Evolutionary conservation across 2,888 invertebrate genomes (phyloP).

Genomic region (Uloborus plumipes): DNA sequence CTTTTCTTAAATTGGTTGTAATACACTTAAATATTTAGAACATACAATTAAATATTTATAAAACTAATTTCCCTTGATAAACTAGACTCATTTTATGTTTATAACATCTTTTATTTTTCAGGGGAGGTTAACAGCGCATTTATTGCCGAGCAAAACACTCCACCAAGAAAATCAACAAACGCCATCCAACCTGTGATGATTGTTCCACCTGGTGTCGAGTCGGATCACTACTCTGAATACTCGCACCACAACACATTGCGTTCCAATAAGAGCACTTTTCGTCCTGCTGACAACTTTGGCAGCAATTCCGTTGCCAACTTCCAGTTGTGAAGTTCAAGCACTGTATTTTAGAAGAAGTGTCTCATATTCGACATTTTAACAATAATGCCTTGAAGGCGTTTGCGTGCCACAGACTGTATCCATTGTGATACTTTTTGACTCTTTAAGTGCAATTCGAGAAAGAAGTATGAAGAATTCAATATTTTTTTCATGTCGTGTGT

Average conservation of each 20-base stretch:
- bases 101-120: slow-evolving; percentile 12
- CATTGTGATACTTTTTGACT: no score
- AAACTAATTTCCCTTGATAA: neutral
- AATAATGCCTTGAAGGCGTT: no score
- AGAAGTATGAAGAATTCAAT: no score
- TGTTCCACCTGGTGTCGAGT: slow-evolving; percentile 55
- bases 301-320: slow-evolving; percentile 58
- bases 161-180: slow-evolving; percentile 53
- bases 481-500: no score
- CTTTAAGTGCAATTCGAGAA: no score
- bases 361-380: no score
- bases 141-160: slow-evolving; percentile 60
- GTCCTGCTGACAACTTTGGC: slow-evolving; percentile 41
- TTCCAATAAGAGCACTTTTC: slow-evolving; percentile 39
- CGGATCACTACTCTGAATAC: slow-evolving; percentile 64
- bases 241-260: slow-evolving; percentile 61
- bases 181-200: slow-evolving; percentile 62
- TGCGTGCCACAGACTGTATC: no score
- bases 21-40: no score
- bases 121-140: slow-evolving; percentile 66
- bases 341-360: no score
- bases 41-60: no score
- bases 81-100: neutral
- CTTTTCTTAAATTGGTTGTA: no score
- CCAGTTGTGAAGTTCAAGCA: slow-evolving; percentile 34